Base-by-base conservation (phyloP, 2,888 invertebrate species). In the Sphaerophoria rueppellii region DNA sequence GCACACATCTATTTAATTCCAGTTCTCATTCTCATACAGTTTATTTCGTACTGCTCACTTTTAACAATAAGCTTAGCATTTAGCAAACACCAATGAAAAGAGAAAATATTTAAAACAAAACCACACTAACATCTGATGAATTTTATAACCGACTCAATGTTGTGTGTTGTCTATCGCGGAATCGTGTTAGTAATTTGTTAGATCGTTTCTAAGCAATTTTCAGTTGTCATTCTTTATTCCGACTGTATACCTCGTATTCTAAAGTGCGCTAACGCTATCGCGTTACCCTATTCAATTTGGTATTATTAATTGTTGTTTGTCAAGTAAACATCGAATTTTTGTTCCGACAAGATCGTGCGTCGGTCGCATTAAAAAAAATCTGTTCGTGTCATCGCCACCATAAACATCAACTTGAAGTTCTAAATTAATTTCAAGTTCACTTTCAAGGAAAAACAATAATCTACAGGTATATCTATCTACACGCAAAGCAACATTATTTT, bases 361-460 rank as follows among this genome's bases (percentile, higher is more conserved):
- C 16, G 35, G 72, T 43, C 37, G 7, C 12, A 5, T 4, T 43
- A 43, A 7, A n/a, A 40, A 3, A 16, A 35, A 16, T n/a, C 9
- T 32, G 50, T 80, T 37, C 24, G 55, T 34, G 78, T 67, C 50
- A 35, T 63, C 24, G 52, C 7, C 12, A 54, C 5, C 32, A 40
- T 54, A 2, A 16, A 67, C n/a, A 54, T 40, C 2, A 67, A 67
- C 32, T 16, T 58, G 6, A 4, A 63, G 50, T 50, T 35, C 67
- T 77, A 73, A 79, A 65, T 82, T 54, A 57, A 58, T 70, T 71
- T 71, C 82, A 82, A 82, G 82, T 82, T 82, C 82, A 82, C 65
- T 71, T 35, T 52, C 82, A 78, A 82, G 70, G 74, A 70, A 70
- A 70, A 37, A 69, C 7, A 57, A 50, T 24, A 24, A 63, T 72